Conservation (phyloP, 2,888 invertebrate genomes). For the Uloborus plumipes region DNA sequence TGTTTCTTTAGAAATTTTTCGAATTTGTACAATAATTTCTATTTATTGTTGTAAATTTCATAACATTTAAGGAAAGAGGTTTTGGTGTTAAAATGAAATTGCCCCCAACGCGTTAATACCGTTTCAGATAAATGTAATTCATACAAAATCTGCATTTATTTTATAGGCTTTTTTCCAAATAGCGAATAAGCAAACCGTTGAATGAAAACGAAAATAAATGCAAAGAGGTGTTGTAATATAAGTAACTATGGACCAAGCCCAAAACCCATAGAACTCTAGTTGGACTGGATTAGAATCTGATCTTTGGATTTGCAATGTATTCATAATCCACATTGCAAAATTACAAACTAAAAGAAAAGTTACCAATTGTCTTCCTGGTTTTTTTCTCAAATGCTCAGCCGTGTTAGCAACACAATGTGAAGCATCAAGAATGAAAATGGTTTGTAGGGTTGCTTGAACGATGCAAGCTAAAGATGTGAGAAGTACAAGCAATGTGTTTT, state of each 20-base stretch:
- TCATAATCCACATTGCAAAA: constrained; percentile 78
- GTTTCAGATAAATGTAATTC: no score
- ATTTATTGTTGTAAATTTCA: no score
- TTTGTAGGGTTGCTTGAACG: constrained; percentile 78
- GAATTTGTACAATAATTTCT: no score
- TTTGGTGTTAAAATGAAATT: no score
- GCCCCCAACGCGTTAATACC: no score
- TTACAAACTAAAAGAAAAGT: constrained; percentile 81
- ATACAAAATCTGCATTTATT: constrained; percentile 62
- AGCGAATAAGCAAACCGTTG: constrained; percentile 93
- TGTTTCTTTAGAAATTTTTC: no score
- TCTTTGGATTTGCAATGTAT: constrained; percentile 89
- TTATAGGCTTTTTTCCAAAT: constrained; percentile 97
- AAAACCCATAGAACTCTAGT: constrained; percentile 89
- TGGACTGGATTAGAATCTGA: constrained; percentile 93
- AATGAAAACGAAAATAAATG: constrained; percentile 94
- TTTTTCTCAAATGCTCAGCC: constrained; percentile 80
- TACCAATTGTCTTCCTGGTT: constrained; percentile 93
- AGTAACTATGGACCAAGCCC: constrained; percentile 97
- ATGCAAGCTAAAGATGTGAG: constrained; percentile 85
- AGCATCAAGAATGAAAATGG: constrained; percentile 81
- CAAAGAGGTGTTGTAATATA: constrained; percentile 94
- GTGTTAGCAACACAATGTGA: constrained; percentile 86
- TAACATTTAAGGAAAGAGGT: no score
- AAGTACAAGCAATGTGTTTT: constrained; percentile 78